phyloP scores from a whole-genome alignment of 2,888 invertebrate genomes.

The Andrena dorsata region DNA sequence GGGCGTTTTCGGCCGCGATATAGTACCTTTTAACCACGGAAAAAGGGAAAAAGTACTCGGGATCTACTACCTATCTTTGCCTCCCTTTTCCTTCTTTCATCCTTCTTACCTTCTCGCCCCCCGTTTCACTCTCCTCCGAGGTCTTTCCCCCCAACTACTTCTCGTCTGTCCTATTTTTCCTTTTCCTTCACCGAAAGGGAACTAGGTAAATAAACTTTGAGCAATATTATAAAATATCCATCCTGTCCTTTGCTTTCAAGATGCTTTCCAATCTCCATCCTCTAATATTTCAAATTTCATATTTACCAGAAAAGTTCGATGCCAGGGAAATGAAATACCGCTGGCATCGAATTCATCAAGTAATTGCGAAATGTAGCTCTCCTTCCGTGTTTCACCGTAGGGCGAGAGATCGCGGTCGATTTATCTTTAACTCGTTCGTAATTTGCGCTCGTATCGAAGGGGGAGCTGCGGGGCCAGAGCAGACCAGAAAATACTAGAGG shows the following conservation, averaged over 20 bases:
- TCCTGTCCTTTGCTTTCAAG: neutral
- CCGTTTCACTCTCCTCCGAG: neutral
- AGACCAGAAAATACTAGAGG: slow-evolving; percentile 51
- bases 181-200: neutral
- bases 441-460: slow-evolving; percentile 37
- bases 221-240: too few relatives aligned
- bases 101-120: slow-evolving; percentile 31
- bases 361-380: neutral
- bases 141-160: slow-evolving; percentile 5
- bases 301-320: too few relatives aligned
- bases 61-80: slow-evolving; percentile 65
- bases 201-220: neutral
- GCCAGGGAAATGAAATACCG: neutral
- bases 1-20: slow-evolving; percentile 76
- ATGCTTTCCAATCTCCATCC: neutral
- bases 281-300: too few relatives aligned
- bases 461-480: slow-evolving; percentile 19
- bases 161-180: neutral
- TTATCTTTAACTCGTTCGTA: slow-evolving; percentile 48
- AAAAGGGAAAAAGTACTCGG: slow-evolving; percentile 73
- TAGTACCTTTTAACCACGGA: slow-evolving; percentile 80
- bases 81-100: slow-evolving; percentile 36
- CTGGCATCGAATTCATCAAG: neutral
- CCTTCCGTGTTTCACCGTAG: neutral
- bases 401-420: slow-evolving; percentile 45